Evolutionary conservation across 2,113 vertebrate genomes (phyloP), one percentile per base, ranked within the genome.

Genomic region (Xyrauchen texanus): DNA sequence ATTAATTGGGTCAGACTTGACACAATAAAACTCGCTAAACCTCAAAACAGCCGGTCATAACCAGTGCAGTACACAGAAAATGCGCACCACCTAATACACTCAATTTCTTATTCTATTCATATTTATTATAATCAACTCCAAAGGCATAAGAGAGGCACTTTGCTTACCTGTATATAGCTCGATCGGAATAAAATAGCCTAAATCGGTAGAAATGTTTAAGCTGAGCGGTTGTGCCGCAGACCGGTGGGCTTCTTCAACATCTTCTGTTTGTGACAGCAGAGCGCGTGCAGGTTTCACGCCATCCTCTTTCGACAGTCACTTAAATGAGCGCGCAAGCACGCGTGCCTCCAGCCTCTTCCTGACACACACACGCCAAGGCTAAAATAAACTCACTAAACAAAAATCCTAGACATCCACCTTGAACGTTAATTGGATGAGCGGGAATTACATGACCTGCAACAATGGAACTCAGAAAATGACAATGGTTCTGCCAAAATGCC

Each of bases 211-310:
- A 74, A 63, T 5, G 55, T 58, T 7, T 45, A 13, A 60, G n/a
- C 4, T 8, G 5, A 52, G 55, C 21, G 52, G 4, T 10, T 42
- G 60, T n/a, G 3, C 21, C 5, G 16, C 21, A 34, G 21, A 34
- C 44, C n/a, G 47, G 55, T 55, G 47, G 57, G 55, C 66, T 47
- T 47, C 63, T 68, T 70, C 8, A 78, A 64, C 51, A 68, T 57
- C 57, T 46, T 53, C 82, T 81, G 82, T 79, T 78, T 76, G 15
- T 76, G 82, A 83, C 82, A 79, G 81, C 13, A 15, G 53, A 47
- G 70, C 55, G 55, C 69, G 53, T 9, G 52, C 69, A 49, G 55
- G 49, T 10, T 10, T 73, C 57, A 60, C 57, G 58, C 45, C 21
- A 34, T 34, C 21, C 21, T 68, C 75, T 63, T 57, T 70, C 72